phyloP scores from a whole-genome alignment of 2,797 vertebrate genomes.

The Glyptemys insculpta region DNA sequence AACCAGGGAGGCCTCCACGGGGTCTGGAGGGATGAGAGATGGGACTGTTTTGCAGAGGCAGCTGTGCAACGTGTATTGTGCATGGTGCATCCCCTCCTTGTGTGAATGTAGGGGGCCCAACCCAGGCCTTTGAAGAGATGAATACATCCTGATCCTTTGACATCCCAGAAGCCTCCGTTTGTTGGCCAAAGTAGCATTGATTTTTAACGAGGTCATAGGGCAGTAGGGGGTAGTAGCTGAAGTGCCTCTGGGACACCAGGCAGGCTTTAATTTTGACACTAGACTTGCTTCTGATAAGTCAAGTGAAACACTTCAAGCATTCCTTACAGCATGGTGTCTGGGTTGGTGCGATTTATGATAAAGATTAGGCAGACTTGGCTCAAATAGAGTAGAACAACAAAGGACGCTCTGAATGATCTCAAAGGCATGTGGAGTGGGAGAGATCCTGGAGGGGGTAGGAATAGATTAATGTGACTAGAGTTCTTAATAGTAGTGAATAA shows the following conservation, averaged over 20 bases:
- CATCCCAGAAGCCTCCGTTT: background rate
- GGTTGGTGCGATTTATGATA: fast-evolving
- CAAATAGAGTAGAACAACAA: background rate
- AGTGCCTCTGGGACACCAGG: fast-evolving
- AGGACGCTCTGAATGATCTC: background rate
- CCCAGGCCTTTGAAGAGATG: background rate
- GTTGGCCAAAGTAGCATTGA: background rate
- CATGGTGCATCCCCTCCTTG: background rate
- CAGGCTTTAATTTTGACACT: background rate
- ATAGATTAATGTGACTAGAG: background rate
- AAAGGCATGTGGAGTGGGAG: background rate
- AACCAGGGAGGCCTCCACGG: background rate
- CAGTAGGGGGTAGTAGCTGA: background rate
- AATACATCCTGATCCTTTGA: fast-evolving
- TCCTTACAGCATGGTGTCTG: fast-evolving
- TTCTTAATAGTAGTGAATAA: background rate
- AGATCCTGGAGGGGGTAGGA: background rate
- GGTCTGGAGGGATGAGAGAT: background rate
- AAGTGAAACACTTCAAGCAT: background rate
- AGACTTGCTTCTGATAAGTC: background rate
- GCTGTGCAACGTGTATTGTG: background rate
- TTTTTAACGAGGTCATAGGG: background rate
- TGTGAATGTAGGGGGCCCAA: background rate
- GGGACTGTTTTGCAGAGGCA: background rate
- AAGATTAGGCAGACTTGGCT: background rate